Evolutionary conservation across 2,113 vertebrate genomes (phyloP).

Genomic region (Sula dactylatra): DNA sequence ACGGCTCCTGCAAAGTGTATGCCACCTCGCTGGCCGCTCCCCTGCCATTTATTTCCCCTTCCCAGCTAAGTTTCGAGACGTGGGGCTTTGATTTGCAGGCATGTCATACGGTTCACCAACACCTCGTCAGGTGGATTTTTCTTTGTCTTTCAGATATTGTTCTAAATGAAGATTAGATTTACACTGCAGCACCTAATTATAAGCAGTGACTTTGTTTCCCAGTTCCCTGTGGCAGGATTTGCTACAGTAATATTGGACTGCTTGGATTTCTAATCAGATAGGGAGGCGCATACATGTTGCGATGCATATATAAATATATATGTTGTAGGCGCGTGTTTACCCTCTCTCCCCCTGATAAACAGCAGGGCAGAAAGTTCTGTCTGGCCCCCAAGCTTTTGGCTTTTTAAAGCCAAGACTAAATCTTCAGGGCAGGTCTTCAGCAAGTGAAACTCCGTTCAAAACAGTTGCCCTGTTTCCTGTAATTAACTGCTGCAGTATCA

Average conservation of each 20-base stretch:
- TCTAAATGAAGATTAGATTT: not conserved
- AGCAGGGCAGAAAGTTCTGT: not conserved
- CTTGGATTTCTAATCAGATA: not conserved
- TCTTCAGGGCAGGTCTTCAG: not conserved
- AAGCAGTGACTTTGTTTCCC: conserved; percentile 12
- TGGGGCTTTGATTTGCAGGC: not conserved
- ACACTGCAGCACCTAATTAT: not conserved
- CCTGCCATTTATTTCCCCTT: not conserved
- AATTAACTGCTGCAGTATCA: not conserved
- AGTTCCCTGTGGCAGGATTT: not conserved
- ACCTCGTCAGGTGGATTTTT: not conserved
- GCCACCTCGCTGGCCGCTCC: not conserved
- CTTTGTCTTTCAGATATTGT: conserved; percentile 30
- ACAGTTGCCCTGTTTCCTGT: not conserved
- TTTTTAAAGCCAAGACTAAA: not conserved
- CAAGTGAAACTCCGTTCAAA: not conserved
- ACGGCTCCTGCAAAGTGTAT: not conserved
- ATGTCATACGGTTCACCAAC: fast-evolving
- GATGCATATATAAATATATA: not conserved
- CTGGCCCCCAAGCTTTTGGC: not conserved
- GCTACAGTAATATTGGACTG: not conserved
- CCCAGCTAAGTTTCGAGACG: not conserved
- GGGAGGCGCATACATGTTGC: not conserved
- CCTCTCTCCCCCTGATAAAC: not conserved
- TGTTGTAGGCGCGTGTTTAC: not conserved